Percentiles rank a stretch among this genome's conserved stretches.
Evolutionary conservation across 2,797 vertebrate genomes (phyloP).

Genomic region (Alcedo atthis): DNA sequence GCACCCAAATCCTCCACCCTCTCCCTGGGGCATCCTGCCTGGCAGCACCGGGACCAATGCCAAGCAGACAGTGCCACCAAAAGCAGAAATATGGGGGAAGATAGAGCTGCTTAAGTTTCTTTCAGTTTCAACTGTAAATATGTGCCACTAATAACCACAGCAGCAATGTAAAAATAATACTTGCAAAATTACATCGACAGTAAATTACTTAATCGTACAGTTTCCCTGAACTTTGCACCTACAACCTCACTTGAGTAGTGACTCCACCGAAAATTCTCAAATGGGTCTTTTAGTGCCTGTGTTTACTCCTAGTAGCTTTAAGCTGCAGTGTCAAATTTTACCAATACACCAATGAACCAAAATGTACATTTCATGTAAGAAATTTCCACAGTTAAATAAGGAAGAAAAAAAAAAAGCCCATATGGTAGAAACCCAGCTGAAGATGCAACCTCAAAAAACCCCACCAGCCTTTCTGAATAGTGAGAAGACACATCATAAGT

Average conservation of each 20-base stretch:
- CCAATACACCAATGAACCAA: neutral
- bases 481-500: neutral
- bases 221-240: conserved; percentile 10
- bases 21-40: neutral
- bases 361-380: neutral
- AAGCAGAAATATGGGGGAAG: neutral
- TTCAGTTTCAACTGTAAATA: conserved; percentile 21
- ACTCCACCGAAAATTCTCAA: neutral
- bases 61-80: neutral
- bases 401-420: neutral
- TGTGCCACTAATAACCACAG: neutral
- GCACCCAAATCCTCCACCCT: neutral
- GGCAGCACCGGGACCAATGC: fast-evolving
- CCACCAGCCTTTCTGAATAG: neutral
- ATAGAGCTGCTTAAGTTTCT: neutral
- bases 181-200: neutral
- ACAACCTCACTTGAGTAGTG: neutral
- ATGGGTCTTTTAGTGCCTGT: neutral
- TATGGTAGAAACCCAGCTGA: neutral
- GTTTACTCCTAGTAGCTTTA: neutral
- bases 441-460: neutral
- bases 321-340: neutral
- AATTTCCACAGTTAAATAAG: neutral
- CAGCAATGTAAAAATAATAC: conserved; percentile 33
- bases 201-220: conserved; percentile 3